Evolutionary conservation across 2,113 vertebrate genomes (phyloP).

Genomic region (Neogale vison): DNA sequence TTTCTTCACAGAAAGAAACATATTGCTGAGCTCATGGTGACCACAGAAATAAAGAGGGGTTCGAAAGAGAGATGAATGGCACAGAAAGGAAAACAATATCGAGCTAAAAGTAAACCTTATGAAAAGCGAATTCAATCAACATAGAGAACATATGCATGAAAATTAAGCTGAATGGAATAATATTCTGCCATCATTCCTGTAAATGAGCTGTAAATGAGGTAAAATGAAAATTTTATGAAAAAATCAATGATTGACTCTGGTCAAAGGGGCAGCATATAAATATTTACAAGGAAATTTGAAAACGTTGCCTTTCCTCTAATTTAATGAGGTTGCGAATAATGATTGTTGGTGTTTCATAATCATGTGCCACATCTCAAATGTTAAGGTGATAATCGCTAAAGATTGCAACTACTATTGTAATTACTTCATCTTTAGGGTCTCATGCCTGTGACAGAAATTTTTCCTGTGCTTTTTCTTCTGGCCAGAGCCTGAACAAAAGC

Average conservation of each 20-base stretch:
- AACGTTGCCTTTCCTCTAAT: neutral
- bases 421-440: neutral
- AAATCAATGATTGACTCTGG: neutral
- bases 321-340: neutral
- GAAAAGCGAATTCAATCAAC: neutral
- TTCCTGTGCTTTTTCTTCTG: neutral
- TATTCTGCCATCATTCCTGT: neutral
- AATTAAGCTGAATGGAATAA: neutral
- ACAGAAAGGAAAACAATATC: neutral
- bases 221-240: neutral
- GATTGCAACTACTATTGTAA: neutral
- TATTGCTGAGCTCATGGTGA: neutral
- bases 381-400: neutral
- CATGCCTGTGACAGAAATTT: neutral
- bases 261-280: neutral
- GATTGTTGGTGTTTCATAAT: neutral
- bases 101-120: neutral
- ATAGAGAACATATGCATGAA: neutral
- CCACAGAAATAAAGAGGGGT: neutral
- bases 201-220: neutral
- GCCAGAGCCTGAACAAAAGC: neutral
- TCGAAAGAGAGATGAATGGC: neutral
- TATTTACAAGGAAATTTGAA: neutral
- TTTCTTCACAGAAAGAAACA: neutral
- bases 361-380: neutral